A percentile compares a stretch with the other conserved stretches of the same genome.
Evolutionary conservation across 2,888 invertebrate species (phyloP).

Genomic region (Lochmaea crataegi): DNA sequence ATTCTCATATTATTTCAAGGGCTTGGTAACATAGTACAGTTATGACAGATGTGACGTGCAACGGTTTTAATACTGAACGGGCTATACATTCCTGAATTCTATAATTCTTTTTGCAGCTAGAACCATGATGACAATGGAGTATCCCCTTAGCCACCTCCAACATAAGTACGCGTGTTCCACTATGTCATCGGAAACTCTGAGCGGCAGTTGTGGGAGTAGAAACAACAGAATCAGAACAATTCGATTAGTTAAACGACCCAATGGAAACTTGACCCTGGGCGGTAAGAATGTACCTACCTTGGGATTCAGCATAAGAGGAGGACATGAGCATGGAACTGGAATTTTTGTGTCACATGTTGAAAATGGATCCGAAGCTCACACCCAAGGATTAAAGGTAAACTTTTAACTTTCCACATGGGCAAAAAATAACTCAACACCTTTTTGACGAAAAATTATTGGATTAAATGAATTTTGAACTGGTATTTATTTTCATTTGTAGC

Average conservation of each 20-base stretch:
- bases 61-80: no score
- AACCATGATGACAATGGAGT: slow-evolving; percentile 42
- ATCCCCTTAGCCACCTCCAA: slow-evolving; percentile 43
- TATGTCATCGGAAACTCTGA: slow-evolving; percentile 63
- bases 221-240: slow-evolving; percentile 71
- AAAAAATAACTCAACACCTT: no score
- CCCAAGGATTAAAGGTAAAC: slow-evolving; percentile 85
- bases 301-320: slow-evolving; percentile 87
- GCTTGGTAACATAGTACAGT: no score
- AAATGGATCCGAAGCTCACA: slow-evolving; percentile 86
- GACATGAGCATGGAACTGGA: slow-evolving; percentile 91
- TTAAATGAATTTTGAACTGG: no score
- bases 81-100: no score
- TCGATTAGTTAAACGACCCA: slow-evolving; percentile 68
- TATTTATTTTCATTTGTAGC: no score
- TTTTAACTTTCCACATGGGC: not conserved
- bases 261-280: slow-evolving; percentile 62
- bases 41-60: no score
- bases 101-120: slow-evolving; percentile 24
- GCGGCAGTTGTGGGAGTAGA: slow-evolving; percentile 65
- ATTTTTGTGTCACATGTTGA: slow-evolving; percentile 92
- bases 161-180: slow-evolving; percentile 60
- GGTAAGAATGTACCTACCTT: slow-evolving; percentile 74
- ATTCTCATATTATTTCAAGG: no score
- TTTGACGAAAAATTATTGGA: no score